Percentiles rank a stretch among this genome's conserved stretches.
Evolutionary conservation across 2,113 vertebrate species (phyloP).

Genomic region (Passer montanus): DNA sequence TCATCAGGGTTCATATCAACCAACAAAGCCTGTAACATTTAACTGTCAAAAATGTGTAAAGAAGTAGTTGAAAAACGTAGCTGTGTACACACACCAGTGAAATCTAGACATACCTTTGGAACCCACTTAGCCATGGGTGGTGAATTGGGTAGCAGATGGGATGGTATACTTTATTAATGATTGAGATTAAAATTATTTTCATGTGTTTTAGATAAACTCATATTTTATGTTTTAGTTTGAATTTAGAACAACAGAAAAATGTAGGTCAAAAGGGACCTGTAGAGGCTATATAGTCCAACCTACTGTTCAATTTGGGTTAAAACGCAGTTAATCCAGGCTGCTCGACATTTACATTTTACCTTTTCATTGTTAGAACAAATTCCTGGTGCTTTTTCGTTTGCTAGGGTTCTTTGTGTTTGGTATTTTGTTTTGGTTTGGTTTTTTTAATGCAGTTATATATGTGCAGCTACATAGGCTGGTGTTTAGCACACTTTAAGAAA

Average conservation of each 20-base stretch:
- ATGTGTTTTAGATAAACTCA: neutral
- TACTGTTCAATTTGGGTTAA: neutral
- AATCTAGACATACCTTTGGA: neutral
- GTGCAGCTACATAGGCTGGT: neutral
- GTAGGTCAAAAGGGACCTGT: neutral
- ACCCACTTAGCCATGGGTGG: neutral
- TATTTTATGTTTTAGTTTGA: neutral
- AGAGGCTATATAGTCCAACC: neutral
- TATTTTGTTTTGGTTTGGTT: rapidly evolving
- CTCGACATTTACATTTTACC: neutral
- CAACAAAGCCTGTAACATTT: neutral
- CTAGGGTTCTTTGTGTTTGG: neutral
- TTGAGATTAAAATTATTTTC: neutral
- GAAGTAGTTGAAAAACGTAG: neutral
- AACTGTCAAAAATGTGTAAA: rapidly evolving
- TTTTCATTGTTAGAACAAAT: neutral
- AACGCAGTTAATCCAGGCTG: neutral
- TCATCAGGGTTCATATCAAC: neutral
- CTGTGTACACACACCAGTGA: neutral
- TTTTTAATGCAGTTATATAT: neutral
- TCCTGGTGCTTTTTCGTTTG: neutral
- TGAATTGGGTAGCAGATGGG: neutral
- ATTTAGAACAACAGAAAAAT: neutral
- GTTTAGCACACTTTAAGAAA: neutral
- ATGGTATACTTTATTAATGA: neutral